Evolutionary conservation across 2,797 vertebrate species (phyloP).

Genomic region (Sphaeramia orbicularis): DNA sequence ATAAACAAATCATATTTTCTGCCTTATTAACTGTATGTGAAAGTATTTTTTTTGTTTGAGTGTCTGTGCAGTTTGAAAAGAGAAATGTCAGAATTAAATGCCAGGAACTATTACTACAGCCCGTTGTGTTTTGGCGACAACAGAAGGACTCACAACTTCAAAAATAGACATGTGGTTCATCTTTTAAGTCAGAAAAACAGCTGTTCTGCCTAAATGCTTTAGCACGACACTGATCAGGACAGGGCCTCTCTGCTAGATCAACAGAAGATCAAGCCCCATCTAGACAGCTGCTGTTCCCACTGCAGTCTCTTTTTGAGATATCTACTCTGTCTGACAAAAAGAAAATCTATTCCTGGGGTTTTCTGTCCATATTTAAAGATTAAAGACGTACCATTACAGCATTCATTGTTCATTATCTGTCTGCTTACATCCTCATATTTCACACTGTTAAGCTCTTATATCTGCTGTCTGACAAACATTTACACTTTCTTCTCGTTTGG

Average conservation of each 20-base stretch:
- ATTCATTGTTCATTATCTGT: conserved; percentile 15
- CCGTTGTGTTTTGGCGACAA: neutral
- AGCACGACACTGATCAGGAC: neutral
- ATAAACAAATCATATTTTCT: conserved; percentile 75
- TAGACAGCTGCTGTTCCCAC: neutral
- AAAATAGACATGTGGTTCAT: conserved; percentile 2
- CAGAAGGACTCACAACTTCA: neutral
- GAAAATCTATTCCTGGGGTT: neutral
- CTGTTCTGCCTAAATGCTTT: neutral
- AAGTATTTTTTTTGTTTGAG: conserved; percentile 19
- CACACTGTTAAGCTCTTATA: too few species aligned
- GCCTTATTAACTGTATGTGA: conserved; percentile 50
- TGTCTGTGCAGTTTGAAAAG: conserved; percentile 21
- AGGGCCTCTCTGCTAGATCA: neutral
- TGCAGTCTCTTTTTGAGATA: neutral
- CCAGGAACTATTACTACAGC: neutral
- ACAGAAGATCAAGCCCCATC: neutral
- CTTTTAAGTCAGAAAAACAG: conserved; percentile 3
- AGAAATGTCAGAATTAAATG: conserved; percentile 14
- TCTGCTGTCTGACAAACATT: conserved; percentile 14
- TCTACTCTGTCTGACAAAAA: neutral
- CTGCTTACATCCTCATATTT: conserved; percentile 19
- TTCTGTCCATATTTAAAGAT: conserved; percentile 2
- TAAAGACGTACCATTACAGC: neutral
- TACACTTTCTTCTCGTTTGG: conserved; percentile 13